Conservation (phyloP, 2,797 vertebrate genomes). For the Intellagama lesueurii region DNA sequence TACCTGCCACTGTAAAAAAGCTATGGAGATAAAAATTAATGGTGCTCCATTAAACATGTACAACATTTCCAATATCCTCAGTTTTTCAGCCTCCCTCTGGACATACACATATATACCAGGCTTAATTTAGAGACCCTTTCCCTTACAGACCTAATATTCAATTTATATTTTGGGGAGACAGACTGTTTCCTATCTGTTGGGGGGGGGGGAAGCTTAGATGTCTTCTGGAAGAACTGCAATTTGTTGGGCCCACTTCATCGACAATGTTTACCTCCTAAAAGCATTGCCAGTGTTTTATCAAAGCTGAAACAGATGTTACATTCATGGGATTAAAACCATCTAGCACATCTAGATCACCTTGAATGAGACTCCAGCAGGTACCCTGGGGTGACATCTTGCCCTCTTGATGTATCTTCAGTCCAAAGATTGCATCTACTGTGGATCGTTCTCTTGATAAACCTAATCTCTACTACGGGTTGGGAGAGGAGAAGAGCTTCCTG, state of each 20-base stretch:
- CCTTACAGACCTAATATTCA: slow-evolving; percentile 12
- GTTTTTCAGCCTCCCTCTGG: no score
- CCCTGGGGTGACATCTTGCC: background rate
- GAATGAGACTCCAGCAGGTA: slow-evolving; percentile 1
- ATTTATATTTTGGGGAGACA: slow-evolving; percentile 23
- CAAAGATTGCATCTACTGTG: slow-evolving; percentile 12
- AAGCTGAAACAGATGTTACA: slow-evolving; percentile 45
- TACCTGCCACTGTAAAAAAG: background rate
- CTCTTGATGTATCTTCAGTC: slow-evolving; percentile 1
- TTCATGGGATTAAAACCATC: slow-evolving; percentile 25
- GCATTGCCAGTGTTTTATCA: slow-evolving; percentile 52
- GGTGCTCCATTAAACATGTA: background rate
- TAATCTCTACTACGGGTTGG: background rate
- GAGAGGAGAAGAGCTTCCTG: background rate
- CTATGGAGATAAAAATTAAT: background rate
- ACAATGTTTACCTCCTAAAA: slow-evolving; percentile 48
- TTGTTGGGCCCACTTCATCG: slow-evolving; percentile 45
- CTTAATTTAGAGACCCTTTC: background rate
- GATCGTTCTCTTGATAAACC: slow-evolving; percentile 17
- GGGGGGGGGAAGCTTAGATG: background rate
- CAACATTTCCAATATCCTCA: background rate
- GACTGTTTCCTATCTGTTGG: slow-evolving; percentile 33
- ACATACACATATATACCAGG: background rate
- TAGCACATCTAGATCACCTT: background rate
- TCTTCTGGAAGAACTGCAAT: slow-evolving; percentile 37